These are phyloP conservation scores for Takifugu flavidus DNA, from an alignment of 2,113 vertebrate species.

Conservation along the genomic window DNA sequence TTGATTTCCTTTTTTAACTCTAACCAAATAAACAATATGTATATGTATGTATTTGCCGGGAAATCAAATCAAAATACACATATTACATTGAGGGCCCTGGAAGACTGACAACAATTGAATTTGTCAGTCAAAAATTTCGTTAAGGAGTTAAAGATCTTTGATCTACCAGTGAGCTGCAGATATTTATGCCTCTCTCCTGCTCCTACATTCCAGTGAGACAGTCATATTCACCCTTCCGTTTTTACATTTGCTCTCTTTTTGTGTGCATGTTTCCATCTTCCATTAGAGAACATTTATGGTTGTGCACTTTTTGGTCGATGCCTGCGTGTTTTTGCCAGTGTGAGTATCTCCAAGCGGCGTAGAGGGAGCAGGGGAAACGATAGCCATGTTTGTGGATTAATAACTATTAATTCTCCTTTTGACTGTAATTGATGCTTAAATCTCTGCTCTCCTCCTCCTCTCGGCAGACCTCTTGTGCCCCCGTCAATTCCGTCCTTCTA, in stretches of 20 bases:
- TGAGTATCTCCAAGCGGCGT: background rate
- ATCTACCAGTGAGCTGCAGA: constrained; percentile 80
- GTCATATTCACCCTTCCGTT: constrained; percentile 18
- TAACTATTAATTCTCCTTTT: constrained; percentile 76
- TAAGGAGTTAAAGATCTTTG: constrained; percentile 99
- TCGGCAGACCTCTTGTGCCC: constrained; percentile 68
- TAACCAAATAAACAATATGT: constrained; percentile 99
- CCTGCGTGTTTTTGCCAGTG: constrained; percentile 1
- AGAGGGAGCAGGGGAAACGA: constrained; percentile 27
- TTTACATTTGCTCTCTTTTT: constrained; percentile 13
- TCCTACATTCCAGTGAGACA: constrained; percentile 1
- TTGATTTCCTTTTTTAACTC: constrained; percentile 89
- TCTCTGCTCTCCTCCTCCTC: constrained; percentile 57
- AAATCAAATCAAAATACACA: constrained; percentile 99
- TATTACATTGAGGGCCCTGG: constrained; percentile 88
- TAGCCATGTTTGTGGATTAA: constrained; percentile 70
- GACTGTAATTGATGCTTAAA: constrained; percentile 80
- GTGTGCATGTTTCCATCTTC: background rate
- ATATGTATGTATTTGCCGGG: constrained; percentile 94
- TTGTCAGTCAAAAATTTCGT: constrained; percentile 98
- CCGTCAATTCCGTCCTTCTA: constrained; percentile 73
- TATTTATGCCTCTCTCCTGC: constrained; percentile 41
- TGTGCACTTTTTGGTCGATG: background rate
- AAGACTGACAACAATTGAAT: constrained; percentile 97
- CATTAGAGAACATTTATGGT: background rate